phyloP scores from a whole-genome alignment of 2,113 vertebrate genomes.

The Cochlearius cochlearius region DNA sequence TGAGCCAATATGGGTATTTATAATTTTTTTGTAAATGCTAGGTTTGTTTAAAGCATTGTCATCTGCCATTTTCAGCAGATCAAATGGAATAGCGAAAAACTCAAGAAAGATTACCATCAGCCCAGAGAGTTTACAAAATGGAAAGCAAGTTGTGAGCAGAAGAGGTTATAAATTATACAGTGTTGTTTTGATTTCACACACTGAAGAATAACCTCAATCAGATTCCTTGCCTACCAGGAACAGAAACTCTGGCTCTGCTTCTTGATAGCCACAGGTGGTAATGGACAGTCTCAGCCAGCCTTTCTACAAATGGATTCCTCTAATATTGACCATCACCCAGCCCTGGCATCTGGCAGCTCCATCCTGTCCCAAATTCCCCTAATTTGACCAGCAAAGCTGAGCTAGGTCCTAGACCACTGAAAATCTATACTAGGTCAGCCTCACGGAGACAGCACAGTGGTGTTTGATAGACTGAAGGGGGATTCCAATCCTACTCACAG shows the following conservation, averaged over 20 bases:
- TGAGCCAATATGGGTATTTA: not conserved
- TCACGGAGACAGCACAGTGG: accelerated
- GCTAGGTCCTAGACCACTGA: not conserved
- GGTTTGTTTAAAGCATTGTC: not conserved
- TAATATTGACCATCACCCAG: not conserved
- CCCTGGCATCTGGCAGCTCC: not conserved
- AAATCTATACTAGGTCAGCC: not conserved
- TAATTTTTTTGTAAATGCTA: not conserved
- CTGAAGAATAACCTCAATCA: not conserved
- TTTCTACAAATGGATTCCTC: not conserved
- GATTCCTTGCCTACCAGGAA: not conserved
- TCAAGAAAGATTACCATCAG: not conserved
- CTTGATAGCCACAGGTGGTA: not conserved
- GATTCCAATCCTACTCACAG: not conserved
- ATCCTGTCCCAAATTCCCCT: not conserved
- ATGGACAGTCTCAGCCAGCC: not conserved
- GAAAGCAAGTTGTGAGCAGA: not conserved
- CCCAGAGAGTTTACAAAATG: not conserved
- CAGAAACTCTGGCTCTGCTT: not conserved
- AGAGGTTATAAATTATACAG: conserved; percentile 4
- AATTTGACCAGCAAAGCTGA: not conserved
- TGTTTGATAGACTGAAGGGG: no score
- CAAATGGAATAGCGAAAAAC: not conserved
- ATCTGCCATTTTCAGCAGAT: not conserved
- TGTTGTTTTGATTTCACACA: not conserved